phyloP scores from a whole-genome alignment of 2,113 vertebrate genomes.

The Calonectris borealis region DNA sequence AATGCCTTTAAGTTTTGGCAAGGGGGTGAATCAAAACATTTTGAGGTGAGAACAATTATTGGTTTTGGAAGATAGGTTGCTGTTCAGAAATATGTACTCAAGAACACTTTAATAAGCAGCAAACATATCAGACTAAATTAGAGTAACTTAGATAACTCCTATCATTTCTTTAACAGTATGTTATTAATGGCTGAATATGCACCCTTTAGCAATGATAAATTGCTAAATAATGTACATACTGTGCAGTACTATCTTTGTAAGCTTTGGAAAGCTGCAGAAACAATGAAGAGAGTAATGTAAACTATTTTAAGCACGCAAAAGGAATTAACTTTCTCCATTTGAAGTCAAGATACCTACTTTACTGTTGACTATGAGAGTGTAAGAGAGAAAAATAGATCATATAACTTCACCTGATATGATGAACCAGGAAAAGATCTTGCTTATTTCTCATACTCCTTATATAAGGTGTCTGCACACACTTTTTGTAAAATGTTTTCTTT shows the following conservation, averaged over 20 bases:
- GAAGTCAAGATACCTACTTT: neutral
- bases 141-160: neutral
- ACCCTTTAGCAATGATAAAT: neutral
- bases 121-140: neutral
- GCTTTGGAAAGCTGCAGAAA: neutral
- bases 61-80: neutral
- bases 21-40: neutral
- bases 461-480: fast-evolving
- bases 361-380: neutral
- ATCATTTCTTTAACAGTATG: neutral
- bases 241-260: neutral
- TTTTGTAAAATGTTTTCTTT: neutral
- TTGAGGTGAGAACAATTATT: neutral
- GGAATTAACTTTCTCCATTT: neutral
- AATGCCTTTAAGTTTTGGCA: neutral
- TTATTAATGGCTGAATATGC: neutral
- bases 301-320: neutral
- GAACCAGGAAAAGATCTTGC: neutral
- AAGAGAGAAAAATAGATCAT: neutral
- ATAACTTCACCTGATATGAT: fast-evolving
- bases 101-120: neutral
- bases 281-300: neutral
- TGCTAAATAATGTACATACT: neutral
- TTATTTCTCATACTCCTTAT: neutral
- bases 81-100: neutral